A percentile compares a stretch with the other conserved stretches of the same genome.
These are phyloP conservation scores for Entomobrya proxima DNA, from an alignment of 2,888 invertebrate genomes.

Conservation along the genomic window DNA sequence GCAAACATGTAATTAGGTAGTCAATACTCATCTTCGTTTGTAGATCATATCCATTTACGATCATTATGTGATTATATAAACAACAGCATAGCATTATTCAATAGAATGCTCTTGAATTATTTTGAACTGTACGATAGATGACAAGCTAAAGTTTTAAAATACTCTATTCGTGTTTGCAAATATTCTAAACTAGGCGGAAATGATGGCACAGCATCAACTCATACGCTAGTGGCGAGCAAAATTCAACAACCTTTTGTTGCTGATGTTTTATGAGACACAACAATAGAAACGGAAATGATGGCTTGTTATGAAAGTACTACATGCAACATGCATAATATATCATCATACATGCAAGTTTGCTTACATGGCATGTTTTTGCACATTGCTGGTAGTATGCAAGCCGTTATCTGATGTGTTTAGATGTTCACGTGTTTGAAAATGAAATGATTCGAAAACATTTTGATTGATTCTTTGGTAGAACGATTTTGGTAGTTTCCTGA, in stretches of 20 bases:
- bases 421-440: neutral
- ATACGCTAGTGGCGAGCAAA: slow-evolving; percentile 1
- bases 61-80: neutral
- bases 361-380: neutral
- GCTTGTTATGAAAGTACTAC: slow-evolving; percentile 11
- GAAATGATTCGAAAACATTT: neutral
- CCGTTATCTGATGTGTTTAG: too few relatives aligned
- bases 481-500: too few relatives aligned
- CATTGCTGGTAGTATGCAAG: neutral
- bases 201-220: slow-evolving; percentile 20
- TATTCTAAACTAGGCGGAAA: slow-evolving; percentile 33
- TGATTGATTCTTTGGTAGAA: too few relatives aligned
- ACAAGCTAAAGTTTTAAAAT: neutral
- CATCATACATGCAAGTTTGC: neutral
- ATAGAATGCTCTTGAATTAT: slow-evolving; percentile 7
- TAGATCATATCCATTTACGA: neutral
- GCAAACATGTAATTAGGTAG: neutral
- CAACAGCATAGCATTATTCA: neutral
- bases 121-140: neutral
- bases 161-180: neutral
- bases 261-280: neutral
- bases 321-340: neutral
- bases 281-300: slow-evolving; percentile 49
- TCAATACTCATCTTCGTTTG: neutral
- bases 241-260: neutral